Base-by-base conservation (phyloP, 2,113 vertebrate genomes). In the Corythaixoides concolor region DNA sequence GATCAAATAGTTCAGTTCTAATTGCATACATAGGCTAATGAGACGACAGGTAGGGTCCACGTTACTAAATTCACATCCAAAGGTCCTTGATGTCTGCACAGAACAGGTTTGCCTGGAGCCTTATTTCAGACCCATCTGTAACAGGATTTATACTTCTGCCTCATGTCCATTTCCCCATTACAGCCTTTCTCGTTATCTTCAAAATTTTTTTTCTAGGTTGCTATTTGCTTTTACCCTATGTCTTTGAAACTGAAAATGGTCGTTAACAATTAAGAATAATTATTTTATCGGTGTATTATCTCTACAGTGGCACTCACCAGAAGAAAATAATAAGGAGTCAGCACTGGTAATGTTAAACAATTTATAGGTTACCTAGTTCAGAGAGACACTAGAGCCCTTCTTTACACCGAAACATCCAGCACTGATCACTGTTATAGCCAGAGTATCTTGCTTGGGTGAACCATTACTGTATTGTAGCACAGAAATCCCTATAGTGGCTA, bases 361-460 rank as follows among this genome's bases (percentile, higher is more conserved):
- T 95, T 92, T 95, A 96, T 83, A 81, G 87, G 63, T 83, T 93
- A 56, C 70, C 78, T 95, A 83, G 85, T 88, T 96, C 74, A 80
- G 45, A 88, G 70, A 95, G 95, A 91, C 90, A 92, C 49, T 32
- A 33, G 41, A 94, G 28, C 73, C 84, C 59, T 91, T 85, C 76
- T 89, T 20, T 43, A 84, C 78, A 32, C 70, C 72, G 80, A 85
- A 95, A 79, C 35, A 89, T 41, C 69, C 77, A 79, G 58, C 80
- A 89, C 55, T 33, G 92, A 96, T 95, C 81, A 68, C 91, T 73
- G 62, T 95, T 94, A 94, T 17, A 64, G 87, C 77, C 67, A 52
- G 50, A 83, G 27, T 37, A 89, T 75, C 87, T 93, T 93, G 59
- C 87, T 66, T 69, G 87, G 88, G 74, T 89, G 87, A 90, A 39